Evolutionary conservation across 2,113 vertebrate genomes (phyloP).

Genomic region (Mormyrus iriodes): DNA sequence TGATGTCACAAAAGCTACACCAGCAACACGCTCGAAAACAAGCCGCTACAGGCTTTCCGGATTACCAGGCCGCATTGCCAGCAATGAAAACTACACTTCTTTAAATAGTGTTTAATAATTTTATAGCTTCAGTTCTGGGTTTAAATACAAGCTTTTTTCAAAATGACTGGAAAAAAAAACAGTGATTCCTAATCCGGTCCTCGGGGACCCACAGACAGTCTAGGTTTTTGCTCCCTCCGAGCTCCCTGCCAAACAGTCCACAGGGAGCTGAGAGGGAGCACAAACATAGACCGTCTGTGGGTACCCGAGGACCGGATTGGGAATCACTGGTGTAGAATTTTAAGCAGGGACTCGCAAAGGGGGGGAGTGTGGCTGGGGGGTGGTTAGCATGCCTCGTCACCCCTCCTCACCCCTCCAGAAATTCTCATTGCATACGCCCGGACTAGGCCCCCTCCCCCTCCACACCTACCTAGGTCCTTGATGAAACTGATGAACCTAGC

Average conservation of each 20-base stretch:
- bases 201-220: not conserved
- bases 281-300: not conserved
- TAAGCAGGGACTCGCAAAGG: not conserved
- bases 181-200: not conserved
- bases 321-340: not conserved
- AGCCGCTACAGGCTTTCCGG: not conserved
- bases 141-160: not conserved
- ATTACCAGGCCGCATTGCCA: not conserved
- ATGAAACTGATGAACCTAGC: slow-evolving; percentile 87
- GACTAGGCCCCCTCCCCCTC: slow-evolving; percentile 21
- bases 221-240: too few species aligned
- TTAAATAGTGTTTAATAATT: not conserved
- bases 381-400: not conserved
- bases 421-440: slow-evolving; percentile 20
- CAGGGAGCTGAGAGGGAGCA: not conserved
- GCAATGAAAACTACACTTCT: not conserved
- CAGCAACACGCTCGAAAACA: not conserved
- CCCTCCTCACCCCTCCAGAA: slow-evolving; percentile 27
- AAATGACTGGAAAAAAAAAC: not conserved
- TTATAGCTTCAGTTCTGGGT: not conserved
- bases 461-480: slow-evolving; percentile 87
- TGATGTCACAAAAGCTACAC: not conserved
- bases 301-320: not conserved
- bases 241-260: too few species aligned
- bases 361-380: not conserved